Conservation (phyloP, 1,140 invertebrate species). For the Aphelinus atriplicis region DNA sequence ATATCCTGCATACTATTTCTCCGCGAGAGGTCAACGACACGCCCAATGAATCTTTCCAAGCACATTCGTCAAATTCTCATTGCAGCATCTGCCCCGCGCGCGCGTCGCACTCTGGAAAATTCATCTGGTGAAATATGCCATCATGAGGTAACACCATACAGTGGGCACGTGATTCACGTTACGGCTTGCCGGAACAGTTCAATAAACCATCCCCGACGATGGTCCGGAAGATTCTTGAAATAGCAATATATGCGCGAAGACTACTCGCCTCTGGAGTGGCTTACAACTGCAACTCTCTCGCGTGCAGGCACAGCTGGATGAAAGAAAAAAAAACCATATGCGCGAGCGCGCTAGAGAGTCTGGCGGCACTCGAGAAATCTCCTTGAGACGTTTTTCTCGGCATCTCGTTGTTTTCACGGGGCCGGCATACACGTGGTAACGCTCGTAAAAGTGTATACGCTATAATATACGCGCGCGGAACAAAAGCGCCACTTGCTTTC, state of each 20-base stretch:
- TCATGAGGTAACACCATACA: too few relatives aligned
- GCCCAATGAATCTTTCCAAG: too few relatives aligned
- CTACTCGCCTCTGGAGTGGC: conserved; percentile 5
- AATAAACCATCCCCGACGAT: not conserved
- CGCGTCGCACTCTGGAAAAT: too few relatives aligned
- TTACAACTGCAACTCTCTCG: not conserved
- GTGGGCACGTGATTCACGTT: not conserved
- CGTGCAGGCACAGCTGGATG: not conserved
- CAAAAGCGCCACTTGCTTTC: conserved; percentile 10
- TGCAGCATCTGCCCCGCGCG: too few relatives aligned
- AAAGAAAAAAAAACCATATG: conserved; percentile 8
- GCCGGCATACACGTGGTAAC: not conserved
- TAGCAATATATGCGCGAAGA: not conserved
- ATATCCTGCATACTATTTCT: too few relatives aligned
- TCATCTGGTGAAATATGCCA: too few relatives aligned
- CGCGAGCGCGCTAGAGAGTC: not conserved
- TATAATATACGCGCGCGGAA: not conserved
- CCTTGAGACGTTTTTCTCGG: conserved; percentile 24
- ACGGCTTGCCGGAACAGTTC: not conserved
- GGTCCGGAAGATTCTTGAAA: conserved; percentile 1
- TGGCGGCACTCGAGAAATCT: conserved; percentile 6
- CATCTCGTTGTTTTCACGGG: not conserved
- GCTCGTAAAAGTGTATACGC: not conserved
- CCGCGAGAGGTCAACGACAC: too few relatives aligned
- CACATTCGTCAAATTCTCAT: too few relatives aligned